Base-by-base conservation (phyloP, 2,113 vertebrate genomes). In the Poeciliopsis retropinna region DNA sequence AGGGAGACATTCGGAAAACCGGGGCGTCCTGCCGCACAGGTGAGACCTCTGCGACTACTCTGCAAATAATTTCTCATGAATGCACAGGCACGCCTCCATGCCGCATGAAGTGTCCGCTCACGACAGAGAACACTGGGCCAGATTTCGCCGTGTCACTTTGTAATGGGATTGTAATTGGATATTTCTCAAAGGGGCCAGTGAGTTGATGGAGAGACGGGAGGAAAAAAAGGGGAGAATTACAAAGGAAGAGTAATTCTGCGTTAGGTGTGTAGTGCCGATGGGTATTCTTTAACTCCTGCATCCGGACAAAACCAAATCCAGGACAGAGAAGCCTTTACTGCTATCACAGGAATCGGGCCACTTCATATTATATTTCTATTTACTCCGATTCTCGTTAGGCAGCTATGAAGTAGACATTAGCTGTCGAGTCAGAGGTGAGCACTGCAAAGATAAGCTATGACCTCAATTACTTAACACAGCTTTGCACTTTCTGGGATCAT, bases 141-240 rank as follows among this genome's bases (percentile, higher is more conserved):
- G 37, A 79, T 78, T 61, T 80, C 73, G 62, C 77, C 27, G 15
- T 65, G 83, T 64, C 83, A 67, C 70, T 76, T 78, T 51, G 61
- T 83, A 87, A 86, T 83, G 39, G 77, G 29, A 73, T 70, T 75
- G 70, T 82, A 81, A 90, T 79, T 79, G 67, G 64, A 81, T 85
- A 68, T 79, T 81, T 79, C 39, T 76, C 1, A 28, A 77, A 69
- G 65, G 60, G 51, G 31, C 32, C 25, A 44, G 51, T 47, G 66
- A 81, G 64, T 47, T 54, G 13, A 68, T 31, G 14, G 22, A 31
- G 67, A 60, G n/a, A 3, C 17, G 69, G 67, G 27, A 57, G 31
- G n/a, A 72, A 13, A 32, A 30, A 74, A 2, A n/a, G n/a, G 14
- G 3, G 22, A 31, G 63, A 78, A 1, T 67, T 13, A 13, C 17